Evolutionary conservation across 2,888 invertebrate genomes (phyloP).

Genomic region (Byasa hedistus): DNA sequence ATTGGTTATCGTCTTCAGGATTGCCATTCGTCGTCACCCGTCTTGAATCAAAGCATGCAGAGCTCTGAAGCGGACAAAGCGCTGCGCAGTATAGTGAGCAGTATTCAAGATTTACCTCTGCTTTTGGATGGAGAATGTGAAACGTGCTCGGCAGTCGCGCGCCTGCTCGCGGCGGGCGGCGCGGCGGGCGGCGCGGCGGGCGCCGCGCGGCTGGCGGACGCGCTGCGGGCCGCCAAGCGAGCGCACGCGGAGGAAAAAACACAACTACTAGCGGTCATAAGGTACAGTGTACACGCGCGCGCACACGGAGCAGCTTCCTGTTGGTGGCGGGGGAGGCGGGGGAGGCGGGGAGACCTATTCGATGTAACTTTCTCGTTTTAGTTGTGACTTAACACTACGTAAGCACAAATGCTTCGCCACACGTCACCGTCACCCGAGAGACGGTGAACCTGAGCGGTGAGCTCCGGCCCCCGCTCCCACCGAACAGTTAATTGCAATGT

Average conservation of each 20-base stretch:
- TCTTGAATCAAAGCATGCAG: constrained; percentile 41
- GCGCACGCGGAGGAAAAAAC: constrained; percentile 59
- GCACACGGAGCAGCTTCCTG: too few species aligned
- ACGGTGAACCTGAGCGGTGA: too few species aligned
- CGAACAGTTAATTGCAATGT: too few species aligned
- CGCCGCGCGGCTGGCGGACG: constrained; percentile 30
- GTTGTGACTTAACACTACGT: too few species aligned
- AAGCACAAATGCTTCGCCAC: too few species aligned
- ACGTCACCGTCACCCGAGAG: too few species aligned
- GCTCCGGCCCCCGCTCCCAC: too few species aligned
- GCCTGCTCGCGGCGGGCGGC: not conserved
- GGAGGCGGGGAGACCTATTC: too few species aligned
- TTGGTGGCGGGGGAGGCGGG: too few species aligned
- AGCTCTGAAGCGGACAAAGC: constrained; percentile 37
- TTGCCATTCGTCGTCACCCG: constrained; percentile 45
- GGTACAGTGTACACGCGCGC: constrained; percentile 35
- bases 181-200: constrained; percentile 18
- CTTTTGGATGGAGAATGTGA: constrained; percentile 22
- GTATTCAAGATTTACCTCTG: constrained; percentile 10
- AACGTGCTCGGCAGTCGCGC: constrained; percentile 13
- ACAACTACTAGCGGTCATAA: constrained; percentile 51
- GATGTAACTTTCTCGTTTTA: too few species aligned
- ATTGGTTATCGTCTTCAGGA: constrained; percentile 41
- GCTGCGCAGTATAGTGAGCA: constrained; percentile 22
- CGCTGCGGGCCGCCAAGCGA: constrained; percentile 41